A percentile compares a stretch with the other conserved stretches of the same genome.
phyloP scores from a whole-genome alignment of 2,113 vertebrate species.

The Junco hyemalis region DNA sequence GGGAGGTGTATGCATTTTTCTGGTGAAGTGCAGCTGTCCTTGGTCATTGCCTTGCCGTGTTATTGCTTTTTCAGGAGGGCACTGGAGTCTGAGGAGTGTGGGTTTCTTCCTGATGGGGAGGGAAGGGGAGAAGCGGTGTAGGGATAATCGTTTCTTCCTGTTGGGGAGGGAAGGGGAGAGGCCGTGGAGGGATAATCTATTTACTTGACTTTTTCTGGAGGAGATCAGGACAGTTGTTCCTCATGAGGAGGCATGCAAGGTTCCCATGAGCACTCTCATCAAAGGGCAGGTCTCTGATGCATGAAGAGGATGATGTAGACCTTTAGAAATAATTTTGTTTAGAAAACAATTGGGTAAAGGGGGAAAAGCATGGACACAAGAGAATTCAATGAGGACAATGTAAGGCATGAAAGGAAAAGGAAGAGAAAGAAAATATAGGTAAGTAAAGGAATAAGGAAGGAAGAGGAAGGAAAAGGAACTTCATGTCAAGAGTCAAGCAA shows the following conservation, averaged over 20 bases:
- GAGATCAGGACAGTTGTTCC: neutral
- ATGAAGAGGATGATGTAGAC: neutral
- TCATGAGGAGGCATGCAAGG: neutral
- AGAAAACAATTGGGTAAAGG: neutral
- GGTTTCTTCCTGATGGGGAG: neutral
- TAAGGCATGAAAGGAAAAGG: neutral
- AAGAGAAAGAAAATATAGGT: neutral
- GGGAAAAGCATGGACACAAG: accelerated
- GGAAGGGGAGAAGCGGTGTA: neutral
- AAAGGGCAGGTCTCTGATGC: neutral
- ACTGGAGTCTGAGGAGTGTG: neutral
- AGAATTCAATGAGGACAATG: neutral
- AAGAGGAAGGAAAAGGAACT: neutral
- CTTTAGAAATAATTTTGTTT: neutral
- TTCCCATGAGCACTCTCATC: neutral
- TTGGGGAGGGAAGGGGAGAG: too few relatives aligned
- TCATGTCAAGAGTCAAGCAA: too few relatives aligned
- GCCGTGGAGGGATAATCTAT: neutral
- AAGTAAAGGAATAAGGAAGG: neutral
- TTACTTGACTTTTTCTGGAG: neutral
- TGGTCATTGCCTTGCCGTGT: neutral
- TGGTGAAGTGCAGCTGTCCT: neutral
- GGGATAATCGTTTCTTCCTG: too few relatives aligned
- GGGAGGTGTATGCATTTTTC: neutral
- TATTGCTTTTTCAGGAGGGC: neutral